Base-by-base conservation (phyloP, 1,140 invertebrate species). In the Nymphalis io region DNA sequence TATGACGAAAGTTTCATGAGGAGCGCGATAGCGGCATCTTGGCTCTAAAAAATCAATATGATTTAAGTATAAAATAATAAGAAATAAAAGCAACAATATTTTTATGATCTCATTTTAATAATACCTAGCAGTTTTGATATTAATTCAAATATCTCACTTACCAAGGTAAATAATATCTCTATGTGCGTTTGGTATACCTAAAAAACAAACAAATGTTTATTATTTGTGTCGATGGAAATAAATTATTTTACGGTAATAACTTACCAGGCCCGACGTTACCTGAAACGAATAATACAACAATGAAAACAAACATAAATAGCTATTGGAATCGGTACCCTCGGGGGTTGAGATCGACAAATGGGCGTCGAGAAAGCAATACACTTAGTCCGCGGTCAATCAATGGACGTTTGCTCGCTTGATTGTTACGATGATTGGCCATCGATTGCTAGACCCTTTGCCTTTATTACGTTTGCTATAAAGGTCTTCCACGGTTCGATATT, bases 351-450 rank as follows among this genome's bases (percentile, higher is more conserved):
- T 64, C 44, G 65, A 71, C 68, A 68, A 72, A 72, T 61, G 59
- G 72, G 55, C 59, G 65, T 68, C 27, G 70, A 65, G 61, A 76
- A 75, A 74, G 66, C 77, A 76, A 78, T 78, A 78, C 76, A 77
- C 68, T 77, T 75, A 71, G 71, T 65, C 48, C 21, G 73, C 70
- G 70, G 68, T 76, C 76, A 75, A 76, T 76, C 62, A 76, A 72
- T 75, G 74, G 63, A 20, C 18, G 46, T 51, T 51, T 51, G 46
- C 60, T 21, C 13, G 59, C 60, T 70, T 72, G 58, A 77, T 74
- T 74, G 74, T 74, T 68, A 72, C 69, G 67, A 73, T 79, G 68
- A 76, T 79, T 76, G 76, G 55, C 58, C 67, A 58, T 68, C 68
- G 67, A 72, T 67, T 70, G 18, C 46, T 20, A 6, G 62, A 66